These are phyloP conservation scores for Saturnia japonica DNA, from an alignment of 2,888 invertebrate genomes.

Conservation along the genomic window DNA sequence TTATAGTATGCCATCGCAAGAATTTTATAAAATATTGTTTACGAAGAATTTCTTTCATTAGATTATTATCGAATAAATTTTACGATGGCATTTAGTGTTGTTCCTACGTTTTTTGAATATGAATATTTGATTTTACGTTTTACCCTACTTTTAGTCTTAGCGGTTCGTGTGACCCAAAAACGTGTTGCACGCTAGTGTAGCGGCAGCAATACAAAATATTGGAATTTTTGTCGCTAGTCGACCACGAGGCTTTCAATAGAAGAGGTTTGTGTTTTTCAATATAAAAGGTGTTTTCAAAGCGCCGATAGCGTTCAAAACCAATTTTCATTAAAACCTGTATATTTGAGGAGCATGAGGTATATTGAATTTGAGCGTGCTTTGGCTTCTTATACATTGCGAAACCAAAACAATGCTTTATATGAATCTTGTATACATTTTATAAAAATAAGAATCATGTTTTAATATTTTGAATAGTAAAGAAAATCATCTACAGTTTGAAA, in stretches of 20 bases:
- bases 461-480: too few relatives aligned
- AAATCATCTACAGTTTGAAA: too few relatives aligned
- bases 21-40: neutral
- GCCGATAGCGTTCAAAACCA: neutral
- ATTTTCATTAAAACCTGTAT: neutral
- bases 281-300: neutral
- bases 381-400: neutral
- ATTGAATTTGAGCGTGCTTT: neutral
- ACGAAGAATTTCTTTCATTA: neutral
- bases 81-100: neutral
- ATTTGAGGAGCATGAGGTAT: neutral
- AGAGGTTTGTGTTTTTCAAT: neutral
- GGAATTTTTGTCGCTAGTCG: conserved; percentile 60
- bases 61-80: neutral
- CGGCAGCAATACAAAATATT: conserved; percentile 48
- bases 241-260: conserved; percentile 28
- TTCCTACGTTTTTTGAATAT: neutral
- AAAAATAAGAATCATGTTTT: too few relatives aligned
- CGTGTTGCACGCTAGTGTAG: conserved; percentile 62
- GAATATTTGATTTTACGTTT: conserved; percentile 48
- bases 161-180: conserved; percentile 70
- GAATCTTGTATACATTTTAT: neutral
- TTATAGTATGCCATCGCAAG: too few relatives aligned
- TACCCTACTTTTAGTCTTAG: conserved; percentile 46
- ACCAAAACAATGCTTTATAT: too few relatives aligned